Conservation (phyloP, 2,888 invertebrate genomes). For the Xylota sylvarum region DNA sequence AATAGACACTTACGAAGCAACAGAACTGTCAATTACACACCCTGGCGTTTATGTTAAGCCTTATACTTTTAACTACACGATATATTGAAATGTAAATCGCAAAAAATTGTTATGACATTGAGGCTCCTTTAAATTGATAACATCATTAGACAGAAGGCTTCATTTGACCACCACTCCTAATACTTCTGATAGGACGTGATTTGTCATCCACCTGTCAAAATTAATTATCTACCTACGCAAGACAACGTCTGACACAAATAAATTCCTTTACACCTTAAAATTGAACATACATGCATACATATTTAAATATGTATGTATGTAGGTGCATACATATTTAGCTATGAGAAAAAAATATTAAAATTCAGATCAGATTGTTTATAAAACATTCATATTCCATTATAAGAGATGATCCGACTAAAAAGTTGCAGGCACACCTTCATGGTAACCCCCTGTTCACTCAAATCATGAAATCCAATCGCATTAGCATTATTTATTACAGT, state of each 20-base stretch:
- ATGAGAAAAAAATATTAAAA: constrained; percentile 16
- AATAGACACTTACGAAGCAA: too few relatives aligned
- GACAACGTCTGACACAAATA: background rate
- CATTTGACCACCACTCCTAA: background rate
- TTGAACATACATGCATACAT: background rate
- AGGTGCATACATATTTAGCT: too few relatives aligned
- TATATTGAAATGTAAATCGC: too few relatives aligned
- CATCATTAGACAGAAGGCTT: background rate
- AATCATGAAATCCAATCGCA: constrained; percentile 54
- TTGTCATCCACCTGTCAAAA: background rate
- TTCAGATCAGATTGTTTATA: constrained; percentile 23
- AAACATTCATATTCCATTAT: constrained; percentile 24
- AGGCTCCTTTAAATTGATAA: background rate
- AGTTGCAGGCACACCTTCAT: constrained; percentile 36
- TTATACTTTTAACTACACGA: too few relatives aligned
- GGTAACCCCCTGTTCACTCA: constrained; percentile 30
- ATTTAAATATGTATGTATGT: too few relatives aligned
- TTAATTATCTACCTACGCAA: background rate
- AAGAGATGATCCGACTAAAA: constrained; percentile 6
- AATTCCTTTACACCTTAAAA: constrained; percentile 1
- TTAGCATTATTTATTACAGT: constrained; percentile 51
- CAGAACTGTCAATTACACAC: too few relatives aligned
- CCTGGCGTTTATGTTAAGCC: too few relatives aligned
- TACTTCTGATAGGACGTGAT: background rate
- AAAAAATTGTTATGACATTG: too few relatives aligned